Percentiles rank a stretch among this genome's conserved stretches.
Evolutionary conservation across 2,113 vertebrate species (phyloP).

Genomic region (Lycaon pictus): DNA sequence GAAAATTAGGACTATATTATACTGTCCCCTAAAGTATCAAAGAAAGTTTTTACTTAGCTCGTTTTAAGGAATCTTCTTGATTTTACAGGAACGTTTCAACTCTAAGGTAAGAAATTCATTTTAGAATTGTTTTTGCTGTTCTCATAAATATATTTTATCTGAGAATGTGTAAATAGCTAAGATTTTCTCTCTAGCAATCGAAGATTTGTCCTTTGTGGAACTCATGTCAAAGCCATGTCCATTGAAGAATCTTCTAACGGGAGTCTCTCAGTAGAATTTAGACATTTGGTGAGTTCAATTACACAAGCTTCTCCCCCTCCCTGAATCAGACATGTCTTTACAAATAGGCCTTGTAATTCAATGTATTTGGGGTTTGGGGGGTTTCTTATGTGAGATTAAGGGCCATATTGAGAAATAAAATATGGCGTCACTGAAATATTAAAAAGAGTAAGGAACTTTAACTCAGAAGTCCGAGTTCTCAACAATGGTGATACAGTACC

Average conservation of each 20-base stretch:
- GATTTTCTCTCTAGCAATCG: conserved; percentile 89
- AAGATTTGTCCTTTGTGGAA: conserved; percentile 96
- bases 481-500: background rate
- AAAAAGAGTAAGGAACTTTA: background rate
- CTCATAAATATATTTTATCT: background rate
- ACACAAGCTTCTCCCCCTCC: background rate
- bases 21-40: background rate
- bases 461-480: background rate
- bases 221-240: conserved; percentile 97
- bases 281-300: conserved; percentile 92
- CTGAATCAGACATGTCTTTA: background rate
- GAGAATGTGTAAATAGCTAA: conserved; percentile 38
- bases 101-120: conserved; percentile 91
- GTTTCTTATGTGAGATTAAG: conserved; percentile 5
- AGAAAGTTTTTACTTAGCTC: background rate
- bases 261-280: conserved; percentile 96
- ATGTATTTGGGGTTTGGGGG: background rate
- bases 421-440: background rate
- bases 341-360: background rate
- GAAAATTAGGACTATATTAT: background rate
- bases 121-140: background rate
- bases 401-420: background rate
- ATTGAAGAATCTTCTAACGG: conserved; percentile 96
- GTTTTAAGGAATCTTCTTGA: conserved; percentile 75
- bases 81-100: conserved; percentile 94